Evolutionary conservation across 2,797 vertebrate genomes (phyloP).

Genomic region (Sorex maritimensis): DNA sequence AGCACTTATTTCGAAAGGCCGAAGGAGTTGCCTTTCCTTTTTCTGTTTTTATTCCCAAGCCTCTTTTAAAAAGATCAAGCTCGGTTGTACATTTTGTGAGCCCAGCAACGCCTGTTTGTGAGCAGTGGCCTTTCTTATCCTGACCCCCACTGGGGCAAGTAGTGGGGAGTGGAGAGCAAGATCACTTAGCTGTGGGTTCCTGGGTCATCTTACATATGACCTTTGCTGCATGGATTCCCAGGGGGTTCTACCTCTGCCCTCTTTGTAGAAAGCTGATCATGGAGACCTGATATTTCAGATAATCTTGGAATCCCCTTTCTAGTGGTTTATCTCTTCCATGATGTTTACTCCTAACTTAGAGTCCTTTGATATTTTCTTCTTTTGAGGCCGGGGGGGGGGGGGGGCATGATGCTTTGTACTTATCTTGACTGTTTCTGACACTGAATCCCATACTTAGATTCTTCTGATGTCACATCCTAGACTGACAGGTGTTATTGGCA

Average conservation of each 20-base stretch:
- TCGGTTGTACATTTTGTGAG: constrained; percentile 40
- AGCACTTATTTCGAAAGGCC: constrained; percentile 66
- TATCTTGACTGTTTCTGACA: not conserved
- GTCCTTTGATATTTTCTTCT: not conserved
- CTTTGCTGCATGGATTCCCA: not conserved
- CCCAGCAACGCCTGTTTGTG: not conserved
- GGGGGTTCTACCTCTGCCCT: not conserved
- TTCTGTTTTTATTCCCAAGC: constrained; percentile 57
- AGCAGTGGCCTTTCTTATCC: not conserved
- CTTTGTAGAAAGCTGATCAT: not conserved
- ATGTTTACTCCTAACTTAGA: not conserved
- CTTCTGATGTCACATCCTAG: not conserved
- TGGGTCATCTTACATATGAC: not conserved
- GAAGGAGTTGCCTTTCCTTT: constrained; percentile 53
- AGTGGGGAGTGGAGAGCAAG: not conserved
- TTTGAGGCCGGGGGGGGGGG: not conserved
- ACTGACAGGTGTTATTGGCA: not conserved
- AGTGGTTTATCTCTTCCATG: not conserved
- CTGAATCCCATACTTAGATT: not conserved
- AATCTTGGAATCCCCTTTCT: constrained; percentile 1
- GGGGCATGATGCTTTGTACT: not conserved
- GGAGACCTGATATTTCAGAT: not conserved
- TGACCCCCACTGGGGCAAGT: not conserved
- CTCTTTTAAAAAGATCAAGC: constrained; percentile 28
- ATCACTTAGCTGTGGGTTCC: not conserved